These are phyloP conservation scores for Calephelis perditalis DNA, from an alignment of 2,888 invertebrate species.

Conservation along the genomic window DNA sequence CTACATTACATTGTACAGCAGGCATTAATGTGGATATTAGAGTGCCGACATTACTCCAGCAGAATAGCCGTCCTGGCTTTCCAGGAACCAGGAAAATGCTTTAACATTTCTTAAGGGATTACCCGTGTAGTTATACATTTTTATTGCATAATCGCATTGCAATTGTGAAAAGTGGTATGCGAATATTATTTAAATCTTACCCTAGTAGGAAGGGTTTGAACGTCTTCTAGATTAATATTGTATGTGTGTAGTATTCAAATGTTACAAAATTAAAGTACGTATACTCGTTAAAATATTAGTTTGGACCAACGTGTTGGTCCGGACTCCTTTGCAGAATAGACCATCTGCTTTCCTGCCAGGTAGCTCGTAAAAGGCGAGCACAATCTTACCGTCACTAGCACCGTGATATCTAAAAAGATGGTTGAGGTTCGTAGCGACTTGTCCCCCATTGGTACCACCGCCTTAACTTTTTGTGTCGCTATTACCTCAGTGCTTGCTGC, in stretches of 20 bases:
- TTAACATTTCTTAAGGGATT: conserved; percentile 11
- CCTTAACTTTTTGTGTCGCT: no score
- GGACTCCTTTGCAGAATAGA: no score
- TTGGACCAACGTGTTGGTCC: no score
- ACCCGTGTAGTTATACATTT: conserved; percentile 8
- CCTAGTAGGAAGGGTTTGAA: neutral
- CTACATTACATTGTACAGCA: conserved; percentile 13
- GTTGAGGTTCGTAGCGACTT: no score
- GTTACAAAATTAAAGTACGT: neutral
- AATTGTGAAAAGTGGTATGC: neutral
- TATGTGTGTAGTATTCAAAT: neutral
- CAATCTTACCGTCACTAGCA: no score
- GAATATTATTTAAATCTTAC: neutral
- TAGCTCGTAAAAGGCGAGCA: no score
- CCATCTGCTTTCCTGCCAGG: no score
- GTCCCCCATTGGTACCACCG: no score
- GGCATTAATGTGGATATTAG: conserved; percentile 14
- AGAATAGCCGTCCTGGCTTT: conserved; percentile 11
- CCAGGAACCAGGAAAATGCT: conserved; percentile 4
- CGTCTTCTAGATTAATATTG: neutral
- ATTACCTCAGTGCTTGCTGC: no score
- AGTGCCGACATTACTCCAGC: conserved; percentile 6
- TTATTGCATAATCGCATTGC: neutral
- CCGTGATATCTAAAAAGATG: no score
- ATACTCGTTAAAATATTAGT: no score